phyloP scores from a whole-genome alignment of 2,113 vertebrate species.

The Mustela nigripes region DNA sequence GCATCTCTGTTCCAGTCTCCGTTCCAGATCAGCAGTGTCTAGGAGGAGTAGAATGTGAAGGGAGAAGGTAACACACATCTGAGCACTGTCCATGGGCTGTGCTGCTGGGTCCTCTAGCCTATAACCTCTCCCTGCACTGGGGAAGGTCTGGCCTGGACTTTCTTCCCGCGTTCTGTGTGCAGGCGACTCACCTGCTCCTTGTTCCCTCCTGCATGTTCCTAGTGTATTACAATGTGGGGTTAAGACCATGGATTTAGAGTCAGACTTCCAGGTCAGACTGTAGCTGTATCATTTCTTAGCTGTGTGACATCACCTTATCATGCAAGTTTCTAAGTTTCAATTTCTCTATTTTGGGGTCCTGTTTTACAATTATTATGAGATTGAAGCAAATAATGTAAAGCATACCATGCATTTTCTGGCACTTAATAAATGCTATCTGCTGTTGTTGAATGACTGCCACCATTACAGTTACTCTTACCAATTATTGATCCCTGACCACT shows the following conservation, averaged over 20 bases:
- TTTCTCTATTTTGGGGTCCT: background rate
- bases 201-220: background rate
- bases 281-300: background rate
- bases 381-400: background rate
- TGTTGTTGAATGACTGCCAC: background rate
- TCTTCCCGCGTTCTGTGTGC: background rate
- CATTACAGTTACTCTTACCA: background rate
- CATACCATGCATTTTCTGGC: background rate
- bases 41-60: background rate
- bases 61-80: background rate
- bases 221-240: background rate
- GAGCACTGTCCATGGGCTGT: background rate
- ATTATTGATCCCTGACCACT: background rate
- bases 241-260: background rate
- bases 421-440: background rate
- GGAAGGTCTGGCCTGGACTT: background rate
- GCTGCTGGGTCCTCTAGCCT: background rate
- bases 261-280: background rate
- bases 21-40: background rate
- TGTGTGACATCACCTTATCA: background rate
- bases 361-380: background rate
- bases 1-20: background rate
- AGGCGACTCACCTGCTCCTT: background rate
- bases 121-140: rapidly evolving
- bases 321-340: background rate